Evolutionary conservation across 2,888 invertebrate species (phyloP).

Genomic region (Drosophila kanekoi): DNA sequence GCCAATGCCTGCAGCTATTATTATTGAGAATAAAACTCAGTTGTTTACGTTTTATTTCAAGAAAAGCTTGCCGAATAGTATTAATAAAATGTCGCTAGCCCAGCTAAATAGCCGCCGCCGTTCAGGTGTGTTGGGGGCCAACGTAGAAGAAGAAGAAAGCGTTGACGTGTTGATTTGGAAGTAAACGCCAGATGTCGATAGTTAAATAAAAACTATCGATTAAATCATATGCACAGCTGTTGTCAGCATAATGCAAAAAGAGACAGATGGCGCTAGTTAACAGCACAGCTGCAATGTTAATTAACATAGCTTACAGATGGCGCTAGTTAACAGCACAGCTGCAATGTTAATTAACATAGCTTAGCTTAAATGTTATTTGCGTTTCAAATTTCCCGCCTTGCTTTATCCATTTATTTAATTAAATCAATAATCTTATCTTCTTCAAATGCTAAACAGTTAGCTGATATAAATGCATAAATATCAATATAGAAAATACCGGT

Average conservation of each 20-base stretch:
- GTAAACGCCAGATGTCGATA: conserved; percentile 48
- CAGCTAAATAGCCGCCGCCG: conserved; percentile 42
- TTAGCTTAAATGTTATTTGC: not conserved
- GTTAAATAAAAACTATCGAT: conserved; percentile 28
- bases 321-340: conserved; percentile 22
- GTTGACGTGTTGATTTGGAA: conserved; percentile 67
- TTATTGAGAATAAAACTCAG: conserved; percentile 1
- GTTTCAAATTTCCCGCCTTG: too few species aligned
- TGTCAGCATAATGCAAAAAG: not conserved
- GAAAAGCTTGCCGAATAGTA: conserved; percentile 31
- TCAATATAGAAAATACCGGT: too few species aligned
- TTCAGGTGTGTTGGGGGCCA: conserved; percentile 52
- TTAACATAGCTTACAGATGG: conserved; percentile 17
- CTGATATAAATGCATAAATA: too few species aligned
- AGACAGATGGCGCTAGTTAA: conserved; percentile 36
- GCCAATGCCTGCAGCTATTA: conserved; percentile 11
- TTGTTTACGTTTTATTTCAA: conserved; percentile 40
- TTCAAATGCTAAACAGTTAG: too few species aligned
- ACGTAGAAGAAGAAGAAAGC: conserved; percentile 59
- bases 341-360: not conserved
- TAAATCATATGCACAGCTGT: conserved; percentile 15
- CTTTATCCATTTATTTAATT: too few species aligned
- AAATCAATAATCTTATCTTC: too few species aligned
- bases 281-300: not conserved
- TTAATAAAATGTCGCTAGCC: conserved; percentile 16